Evolutionary conservation across 30 jellyfish, hydroid and myxozoan genomes (phyloP), one percentile per base, ranked within the genome.

Genomic region (Aurelia sp.): DNA sequence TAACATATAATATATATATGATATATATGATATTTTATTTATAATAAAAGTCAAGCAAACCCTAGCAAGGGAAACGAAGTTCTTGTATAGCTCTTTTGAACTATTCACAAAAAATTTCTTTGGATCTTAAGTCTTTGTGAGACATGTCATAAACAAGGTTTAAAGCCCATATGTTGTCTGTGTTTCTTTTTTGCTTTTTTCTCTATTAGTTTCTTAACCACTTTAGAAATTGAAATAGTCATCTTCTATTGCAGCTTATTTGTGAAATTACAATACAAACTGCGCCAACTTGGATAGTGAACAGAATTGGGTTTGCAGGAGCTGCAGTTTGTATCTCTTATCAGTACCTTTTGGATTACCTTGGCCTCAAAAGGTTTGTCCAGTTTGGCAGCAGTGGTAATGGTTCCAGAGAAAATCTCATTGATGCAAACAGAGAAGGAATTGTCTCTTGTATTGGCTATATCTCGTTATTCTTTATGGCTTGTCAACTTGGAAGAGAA

Each of bases 361-460:
- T 4, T 69, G 98, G 98, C 10, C 41, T 87, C 41, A 70, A 58
- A 10, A 78, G 41, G 24, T 74, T 74, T 70, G 59, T 92, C 17
- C 90, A 74, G 52, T 20, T 52, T 72, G 98, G 97, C 11, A 67
- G 82, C 52, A n/a, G 33, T 10, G 97, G 96, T 4, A 90, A 80
- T 57, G 87, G 90, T 16, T 62, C 80, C 48, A 69, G 98, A 19
- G 52, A 47, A 24, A 69, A 62, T 73, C 21, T 92, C 57, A 12
- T 92, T n/a, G 98, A 92, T 76, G 98, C 98, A 51, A 92, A 92
- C 77, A 87, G 98, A 12, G 98, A 92, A 87, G 98, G 98, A 9
- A 55, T 92, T 10, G 59, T 71, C 15, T 92, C 98, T 18, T 77
- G 86, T 40, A 38, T 81, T 51, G 98, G 98, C 17, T 80, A 76